Conservation (phyloP, 2,113 vertebrate species). For the Hippocampus guttulatus region DNA sequence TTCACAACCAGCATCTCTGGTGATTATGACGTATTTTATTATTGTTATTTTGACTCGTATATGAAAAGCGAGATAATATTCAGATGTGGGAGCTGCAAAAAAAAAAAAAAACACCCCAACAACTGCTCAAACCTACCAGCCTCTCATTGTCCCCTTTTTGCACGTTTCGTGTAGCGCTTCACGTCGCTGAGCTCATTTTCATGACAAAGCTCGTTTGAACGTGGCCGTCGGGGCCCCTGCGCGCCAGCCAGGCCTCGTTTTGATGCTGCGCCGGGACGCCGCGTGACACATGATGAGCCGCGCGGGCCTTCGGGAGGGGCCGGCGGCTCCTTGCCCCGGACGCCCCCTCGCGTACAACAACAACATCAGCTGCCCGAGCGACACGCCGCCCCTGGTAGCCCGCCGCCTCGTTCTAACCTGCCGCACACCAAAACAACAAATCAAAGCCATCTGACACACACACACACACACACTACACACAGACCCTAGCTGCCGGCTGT, state of each 20-base stretch:
- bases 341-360: neutral
- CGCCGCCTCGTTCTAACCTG: slow-evolving; percentile 24
- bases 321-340: neutral
- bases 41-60: no score
- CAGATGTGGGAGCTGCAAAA: no score
- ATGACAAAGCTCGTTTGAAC: neutral
- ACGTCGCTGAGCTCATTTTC: neutral
- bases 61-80: no score
- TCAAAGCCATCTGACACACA: slow-evolving; percentile 50
- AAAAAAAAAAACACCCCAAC: no score
- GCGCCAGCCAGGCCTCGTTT: neutral
- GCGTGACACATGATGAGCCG: neutral
- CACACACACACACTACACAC: slow-evolving; percentile 12
- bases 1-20: no score
- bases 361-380: neutral
- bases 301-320: neutral
- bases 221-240: no score
- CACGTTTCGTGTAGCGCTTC: neutral
- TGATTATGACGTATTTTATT: no score
- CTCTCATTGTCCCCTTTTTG: neutral
- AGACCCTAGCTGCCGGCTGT: slow-evolving; percentile 20
- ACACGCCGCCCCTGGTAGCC: neutral
- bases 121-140: neutral
- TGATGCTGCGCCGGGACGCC: neutral
- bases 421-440: slow-evolving; percentile 41